A percentile compares a stretch with the other conserved stretches of the same genome.
phyloP scores from a whole-genome alignment of 2,888 invertebrate genomes.

The Brachylomia viminalis region DNA sequence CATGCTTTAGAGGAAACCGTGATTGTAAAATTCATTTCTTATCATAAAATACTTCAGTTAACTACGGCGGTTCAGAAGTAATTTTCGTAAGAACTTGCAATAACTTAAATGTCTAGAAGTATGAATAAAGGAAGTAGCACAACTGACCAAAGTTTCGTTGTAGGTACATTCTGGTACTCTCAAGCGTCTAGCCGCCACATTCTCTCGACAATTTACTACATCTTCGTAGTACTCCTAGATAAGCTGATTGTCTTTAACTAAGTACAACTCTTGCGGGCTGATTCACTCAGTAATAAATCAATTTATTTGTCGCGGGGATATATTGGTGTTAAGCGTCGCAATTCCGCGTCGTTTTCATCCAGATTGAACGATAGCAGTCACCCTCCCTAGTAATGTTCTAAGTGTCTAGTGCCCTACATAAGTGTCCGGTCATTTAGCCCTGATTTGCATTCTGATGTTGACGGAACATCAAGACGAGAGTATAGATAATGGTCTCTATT shows the following conservation, averaged over 20 bases:
- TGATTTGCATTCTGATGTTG: constrained; percentile 36
- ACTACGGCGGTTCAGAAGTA: neutral
- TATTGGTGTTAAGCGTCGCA: constrained; percentile 56
- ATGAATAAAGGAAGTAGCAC: neutral
- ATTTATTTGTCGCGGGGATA: constrained; percentile 56
- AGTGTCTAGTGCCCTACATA: constrained; percentile 57
- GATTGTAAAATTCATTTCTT: neutral
- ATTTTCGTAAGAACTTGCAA: neutral
- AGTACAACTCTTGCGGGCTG: constrained; percentile 41
- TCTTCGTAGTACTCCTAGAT: constrained; percentile 21
- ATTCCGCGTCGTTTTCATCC: constrained; percentile 56
- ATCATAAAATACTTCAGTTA: neutral
- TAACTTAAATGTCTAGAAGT: neutral
- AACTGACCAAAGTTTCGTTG: constrained; percentile 9
- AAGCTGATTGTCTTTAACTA: constrained; percentile 49
- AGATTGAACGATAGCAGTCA: constrained; percentile 55
- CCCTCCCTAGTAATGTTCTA: constrained; percentile 43
- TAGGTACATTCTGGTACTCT: neutral
- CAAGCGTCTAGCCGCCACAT: constrained; percentile 26
- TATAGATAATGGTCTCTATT: neutral
- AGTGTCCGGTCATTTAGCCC: constrained; percentile 47
- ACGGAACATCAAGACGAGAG: constrained; percentile 6
- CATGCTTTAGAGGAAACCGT: neutral
- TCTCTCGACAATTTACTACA: constrained; percentile 22
- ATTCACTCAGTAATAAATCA: constrained; percentile 63